Conservation (phyloP, 2,888 invertebrate species). For the Arctia plantaginis region DNA sequence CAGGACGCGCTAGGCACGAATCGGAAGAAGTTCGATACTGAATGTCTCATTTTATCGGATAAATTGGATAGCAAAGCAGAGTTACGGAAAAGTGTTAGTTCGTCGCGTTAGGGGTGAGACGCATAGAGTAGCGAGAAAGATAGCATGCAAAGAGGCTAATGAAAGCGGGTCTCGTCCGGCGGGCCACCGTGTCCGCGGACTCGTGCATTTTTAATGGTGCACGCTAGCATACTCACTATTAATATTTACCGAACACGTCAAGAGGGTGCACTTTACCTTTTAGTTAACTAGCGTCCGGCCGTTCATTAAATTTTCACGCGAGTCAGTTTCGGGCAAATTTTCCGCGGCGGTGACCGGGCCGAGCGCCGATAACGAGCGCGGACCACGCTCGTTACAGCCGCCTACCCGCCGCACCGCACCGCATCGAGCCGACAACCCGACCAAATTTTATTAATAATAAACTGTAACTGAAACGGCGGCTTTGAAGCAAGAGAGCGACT, state of each 20-base stretch:
- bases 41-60: slow-evolving; percentile 80
- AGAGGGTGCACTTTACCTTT: slow-evolving; percentile 87
- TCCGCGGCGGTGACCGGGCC: slow-evolving; percentile 85
- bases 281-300: slow-evolving; percentile 87
- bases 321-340: slow-evolving; percentile 86
- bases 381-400: slow-evolving; percentile 75
- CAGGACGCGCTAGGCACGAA: slow-evolving; percentile 73
- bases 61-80: slow-evolving; percentile 69
- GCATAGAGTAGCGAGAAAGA: slow-evolving; percentile 51
- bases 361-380: slow-evolving; percentile 76
- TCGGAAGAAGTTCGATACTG: slow-evolving; percentile 77
- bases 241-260: slow-evolving; percentile 87
- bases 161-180: slow-evolving; percentile 60
- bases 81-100: slow-evolving; percentile 62
- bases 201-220: slow-evolving; percentile 86
- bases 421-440: slow-evolving; percentile 65
- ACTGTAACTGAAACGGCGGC: slow-evolving; percentile 84
- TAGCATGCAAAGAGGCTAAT: slow-evolving; percentile 75
- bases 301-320: slow-evolving; percentile 87
- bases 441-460: slow-evolving; percentile 86
- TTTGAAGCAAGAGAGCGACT: slow-evolving; percentile 83
- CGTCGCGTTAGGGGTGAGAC: slow-evolving; percentile 44
- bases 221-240: slow-evolving; percentile 85
- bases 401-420: slow-evolving; percentile 43
- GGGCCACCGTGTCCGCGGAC: slow-evolving; percentile 78